Conservation (phyloP, 2,888 invertebrate genomes). For the Notodonta dromedarius region DNA sequence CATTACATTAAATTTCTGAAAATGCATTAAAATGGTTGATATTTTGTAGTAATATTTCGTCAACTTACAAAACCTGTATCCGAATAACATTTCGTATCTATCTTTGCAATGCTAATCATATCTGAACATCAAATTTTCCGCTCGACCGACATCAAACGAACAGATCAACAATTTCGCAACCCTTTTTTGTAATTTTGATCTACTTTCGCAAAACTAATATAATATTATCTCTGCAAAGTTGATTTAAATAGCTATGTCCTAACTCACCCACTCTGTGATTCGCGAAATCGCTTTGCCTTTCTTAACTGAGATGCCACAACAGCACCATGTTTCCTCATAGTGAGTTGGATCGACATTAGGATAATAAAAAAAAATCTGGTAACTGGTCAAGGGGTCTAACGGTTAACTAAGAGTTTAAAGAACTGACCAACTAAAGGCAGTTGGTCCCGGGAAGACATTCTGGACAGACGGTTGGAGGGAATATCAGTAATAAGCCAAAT, state of each 20-base stretch:
- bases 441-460: too few relatives aligned
- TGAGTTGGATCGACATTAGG: background rate
- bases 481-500: too few relatives aligned
- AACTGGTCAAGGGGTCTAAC: too few relatives aligned
- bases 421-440: too few relatives aligned
- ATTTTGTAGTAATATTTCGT: too few relatives aligned
- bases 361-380: too few relatives aligned
- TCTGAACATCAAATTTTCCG: conserved; percentile 16
- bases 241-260: conserved; percentile 11
- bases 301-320: conserved; percentile 23
- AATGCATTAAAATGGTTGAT: too few relatives aligned
- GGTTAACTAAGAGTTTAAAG: too few relatives aligned
- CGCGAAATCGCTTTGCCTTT: conserved; percentile 21
- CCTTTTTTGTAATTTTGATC: conserved; percentile 2
- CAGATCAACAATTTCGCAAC: conserved; percentile 3
- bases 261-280: conserved; percentile 14
- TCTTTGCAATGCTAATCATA: conserved; percentile 9
- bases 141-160: conserved; percentile 12
- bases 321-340: conserved; percentile 20
- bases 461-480: too few relatives aligned
- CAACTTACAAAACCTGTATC: too few relatives aligned
- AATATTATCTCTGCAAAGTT: background rate
- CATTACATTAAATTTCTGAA: too few relatives aligned
- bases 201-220: conserved; percentile 6
- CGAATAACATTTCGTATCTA: too few relatives aligned